These are phyloP conservation scores for Rhopalosiphum maidis DNA, from an alignment of 1,140 invertebrate species.

Conservation along the genomic window DNA sequence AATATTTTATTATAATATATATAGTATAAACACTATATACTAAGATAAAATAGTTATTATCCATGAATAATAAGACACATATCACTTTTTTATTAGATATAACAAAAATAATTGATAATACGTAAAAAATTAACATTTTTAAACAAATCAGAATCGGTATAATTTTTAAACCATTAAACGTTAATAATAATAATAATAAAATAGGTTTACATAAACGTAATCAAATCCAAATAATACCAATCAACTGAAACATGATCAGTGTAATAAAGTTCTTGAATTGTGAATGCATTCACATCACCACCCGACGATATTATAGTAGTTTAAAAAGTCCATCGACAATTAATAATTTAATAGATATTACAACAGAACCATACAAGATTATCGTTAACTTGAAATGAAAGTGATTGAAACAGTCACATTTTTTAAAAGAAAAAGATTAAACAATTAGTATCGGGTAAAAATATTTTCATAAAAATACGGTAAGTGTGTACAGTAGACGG, in stretches of 20 bases:
- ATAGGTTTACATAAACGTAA: neutral
- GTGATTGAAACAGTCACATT: neutral
- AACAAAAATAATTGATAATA: no score
- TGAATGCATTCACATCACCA: neutral
- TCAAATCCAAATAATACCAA: neutral
- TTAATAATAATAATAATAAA: neutral
- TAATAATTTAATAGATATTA: neutral
- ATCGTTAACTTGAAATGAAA: neutral
- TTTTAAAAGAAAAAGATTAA: constrained; percentile 8
- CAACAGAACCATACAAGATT: neutral
- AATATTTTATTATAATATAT: neutral
- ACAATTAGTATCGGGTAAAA: neutral
- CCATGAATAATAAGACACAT: neutral
- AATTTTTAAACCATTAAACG: neutral
- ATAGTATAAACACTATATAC: neutral
- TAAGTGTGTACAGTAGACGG: neutral
- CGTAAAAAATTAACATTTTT: neutral
- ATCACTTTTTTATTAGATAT: no score
- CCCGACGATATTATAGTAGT: neutral
- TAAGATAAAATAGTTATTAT: neutral
- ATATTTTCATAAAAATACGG: neutral
- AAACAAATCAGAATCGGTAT: neutral
- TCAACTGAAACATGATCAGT: neutral
- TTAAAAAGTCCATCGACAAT: neutral
- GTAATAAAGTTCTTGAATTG: neutral